Base-by-base conservation (phyloP, 2,113 vertebrate genomes). In the Lycaon pictus region DNA sequence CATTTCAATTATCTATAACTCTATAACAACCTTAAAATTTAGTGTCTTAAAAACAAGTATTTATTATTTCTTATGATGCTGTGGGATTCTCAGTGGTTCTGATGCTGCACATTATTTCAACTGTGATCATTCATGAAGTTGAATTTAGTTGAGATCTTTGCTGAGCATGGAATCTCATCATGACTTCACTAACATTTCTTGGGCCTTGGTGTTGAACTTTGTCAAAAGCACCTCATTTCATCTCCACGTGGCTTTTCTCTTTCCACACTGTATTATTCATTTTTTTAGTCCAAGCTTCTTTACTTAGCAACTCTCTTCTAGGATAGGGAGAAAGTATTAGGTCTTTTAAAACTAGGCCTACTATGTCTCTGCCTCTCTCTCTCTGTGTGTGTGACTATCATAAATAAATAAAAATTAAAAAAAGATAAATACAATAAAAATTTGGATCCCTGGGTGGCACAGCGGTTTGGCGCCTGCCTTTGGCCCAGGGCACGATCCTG, bases 321-420 rank as follows among this genome's bases (percentile, higher is more conserved):
- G 88, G 32, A 43, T 32, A 95, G 10, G 43, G 29, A 76, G 2
- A 87, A 76, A 43, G 72, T 77, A 15, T 3, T 2, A 95, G 4
- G n/a, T 32, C 51, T 86, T 43, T 97, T 84, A 95, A 96, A n/a
- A 32, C 29, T 89, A 77, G 15, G 6, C 27, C 35, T 90, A 11
- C 43, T 43, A 43, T 43, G 43, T 43, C 43, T 43, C 43, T 43
- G 43, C 43, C 43, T 43, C 43, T 43, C 7, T 43, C 1, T 43
- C 6, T 43, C 0, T 43, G 5, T 43, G 43, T 43, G 43, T 43
- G 43, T 43, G 43, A 43, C 43, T 43, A 43, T 43, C 43, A 43
- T 6, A 43, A 43, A 43, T 43, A 43, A 43, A 43, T 43, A 43
- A 43, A 43, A 6, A 43, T 43, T 43, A 1, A 43, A 43, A 43